These are phyloP conservation scores for Caranx ignobilis DNA, from an alignment of 2,113 vertebrate genomes.

Conservation along the genomic window DNA sequence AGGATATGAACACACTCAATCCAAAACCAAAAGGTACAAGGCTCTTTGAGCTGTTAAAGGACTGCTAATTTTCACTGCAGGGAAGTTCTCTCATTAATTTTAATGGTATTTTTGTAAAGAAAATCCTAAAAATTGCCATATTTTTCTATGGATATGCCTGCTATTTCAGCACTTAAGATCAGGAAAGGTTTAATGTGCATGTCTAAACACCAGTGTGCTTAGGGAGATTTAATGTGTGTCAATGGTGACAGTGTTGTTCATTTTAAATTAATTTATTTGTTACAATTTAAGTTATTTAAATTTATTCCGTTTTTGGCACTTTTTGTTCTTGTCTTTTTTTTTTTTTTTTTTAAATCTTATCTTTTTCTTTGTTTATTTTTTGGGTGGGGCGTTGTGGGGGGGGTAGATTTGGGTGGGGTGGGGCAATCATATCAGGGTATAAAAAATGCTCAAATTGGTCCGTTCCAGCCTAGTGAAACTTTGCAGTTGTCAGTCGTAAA, in stretches of 20 bases:
- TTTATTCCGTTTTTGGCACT: constrained; percentile 78
- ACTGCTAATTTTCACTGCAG: constrained; percentile 35
- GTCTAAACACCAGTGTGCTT: constrained; percentile 8
- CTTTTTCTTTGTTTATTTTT: constrained; percentile 10
- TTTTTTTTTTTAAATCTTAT: neutral
- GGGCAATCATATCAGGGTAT: constrained; percentile 75
- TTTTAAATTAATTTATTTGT: constrained; percentile 74
- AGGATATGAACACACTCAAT: constrained; percentile 17
- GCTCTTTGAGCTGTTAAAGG: neutral
- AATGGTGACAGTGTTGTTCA: constrained; percentile 38
- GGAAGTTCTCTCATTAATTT: constrained; percentile 33
- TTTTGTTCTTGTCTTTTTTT: constrained; percentile 66
- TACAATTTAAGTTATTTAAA: constrained; percentile 75
- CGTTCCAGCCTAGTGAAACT: neutral
- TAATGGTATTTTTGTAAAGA: constrained; percentile 55
- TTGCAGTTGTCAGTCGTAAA: neutral
- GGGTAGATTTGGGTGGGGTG: too few species aligned
- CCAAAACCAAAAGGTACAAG: constrained; percentile 26
- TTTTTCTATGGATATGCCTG: constrained; percentile 42
- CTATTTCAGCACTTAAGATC: constrained; percentile 72
- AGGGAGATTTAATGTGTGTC: constrained; percentile 36
- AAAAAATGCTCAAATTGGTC: neutral
- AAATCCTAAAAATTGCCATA: constrained; percentile 52
- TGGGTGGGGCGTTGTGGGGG: too few species aligned
- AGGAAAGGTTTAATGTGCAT: constrained; percentile 37